Conservation (phyloP, 1,140 invertebrate species). For the Mamestra configurata region DNA sequence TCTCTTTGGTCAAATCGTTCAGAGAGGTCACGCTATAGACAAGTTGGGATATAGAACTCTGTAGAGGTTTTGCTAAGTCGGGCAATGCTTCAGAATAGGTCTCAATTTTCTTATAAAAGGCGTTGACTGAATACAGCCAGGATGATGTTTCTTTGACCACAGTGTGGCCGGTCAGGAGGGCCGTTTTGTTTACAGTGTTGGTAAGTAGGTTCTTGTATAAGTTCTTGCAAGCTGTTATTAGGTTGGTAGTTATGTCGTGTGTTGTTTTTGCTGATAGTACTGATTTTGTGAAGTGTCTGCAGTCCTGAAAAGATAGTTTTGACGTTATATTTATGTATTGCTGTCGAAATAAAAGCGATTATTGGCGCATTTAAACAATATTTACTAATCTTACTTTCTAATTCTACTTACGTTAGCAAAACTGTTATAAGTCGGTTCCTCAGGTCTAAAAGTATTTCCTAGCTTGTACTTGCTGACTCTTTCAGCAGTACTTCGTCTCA, state of each 20-base stretch:
- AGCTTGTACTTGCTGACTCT: slow-evolving; percentile 77
- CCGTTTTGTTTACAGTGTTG: slow-evolving; percentile 57
- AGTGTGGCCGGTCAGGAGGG: slow-evolving; percentile 69
- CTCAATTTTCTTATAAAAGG: slow-evolving; percentile 89
- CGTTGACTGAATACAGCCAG: slow-evolving; percentile 89
- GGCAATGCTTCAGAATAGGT: slow-evolving; percentile 90
- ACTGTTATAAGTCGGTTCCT: slow-evolving; percentile 73
- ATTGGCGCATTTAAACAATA: not conserved
- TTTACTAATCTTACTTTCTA: no score
- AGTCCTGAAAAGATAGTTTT: slow-evolving; percentile 75
- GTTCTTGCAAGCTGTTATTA: slow-evolving; percentile 65
- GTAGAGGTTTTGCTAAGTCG: slow-evolving; percentile 90
- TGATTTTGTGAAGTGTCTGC: slow-evolving; percentile 82
- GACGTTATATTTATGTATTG: no score
- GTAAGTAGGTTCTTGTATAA: slow-evolving; percentile 65
- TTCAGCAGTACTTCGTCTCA: slow-evolving; percentile 69
- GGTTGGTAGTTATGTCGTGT: slow-evolving; percentile 65
- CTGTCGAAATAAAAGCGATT: no score
- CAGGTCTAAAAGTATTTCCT: slow-evolving; percentile 80
- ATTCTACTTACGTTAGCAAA: slow-evolving; percentile 78
- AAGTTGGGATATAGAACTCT: slow-evolving; percentile 89
- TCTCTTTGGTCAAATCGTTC: slow-evolving; percentile 80
- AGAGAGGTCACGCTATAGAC: slow-evolving; percentile 88
- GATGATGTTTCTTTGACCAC: slow-evolving; percentile 84
- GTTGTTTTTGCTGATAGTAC: slow-evolving; percentile 73